Evolutionary conservation across 2,113 vertebrate genomes (phyloP).

Genomic region (Tichodroma muraria): DNA sequence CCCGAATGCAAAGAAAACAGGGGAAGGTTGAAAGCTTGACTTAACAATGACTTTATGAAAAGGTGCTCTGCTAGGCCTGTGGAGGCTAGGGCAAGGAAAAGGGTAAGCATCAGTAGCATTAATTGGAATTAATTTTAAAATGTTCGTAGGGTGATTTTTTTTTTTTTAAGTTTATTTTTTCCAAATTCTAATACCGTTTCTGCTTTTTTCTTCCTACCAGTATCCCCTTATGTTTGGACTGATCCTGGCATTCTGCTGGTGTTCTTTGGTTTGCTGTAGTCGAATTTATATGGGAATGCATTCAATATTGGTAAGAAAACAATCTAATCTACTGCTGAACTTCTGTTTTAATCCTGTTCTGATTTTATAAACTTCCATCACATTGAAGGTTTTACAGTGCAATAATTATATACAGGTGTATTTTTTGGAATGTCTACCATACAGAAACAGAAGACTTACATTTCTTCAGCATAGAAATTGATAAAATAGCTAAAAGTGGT

Average conservation of each 20-base stretch:
- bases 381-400: not conserved
- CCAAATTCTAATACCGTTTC: not conserved
- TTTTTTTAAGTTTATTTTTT: not conserved
- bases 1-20: not conserved
- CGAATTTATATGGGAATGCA: constrained; percentile 99
- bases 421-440: not conserved
- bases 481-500: not conserved
- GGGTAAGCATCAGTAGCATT: not conserved
- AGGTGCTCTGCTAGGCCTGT: not conserved
- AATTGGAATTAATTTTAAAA: not conserved
- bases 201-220: constrained; percentile 62
- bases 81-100: not conserved
- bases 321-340: not conserved
- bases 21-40: not conserved
- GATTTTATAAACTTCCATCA: not conserved
- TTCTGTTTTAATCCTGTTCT: not conserved
- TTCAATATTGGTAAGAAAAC: constrained; percentile 90
- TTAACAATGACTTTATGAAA: not conserved
- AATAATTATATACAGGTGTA: not conserved
- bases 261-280: constrained; percentile 90
- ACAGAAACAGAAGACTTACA: not conserved
- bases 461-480: not conserved
- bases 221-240: constrained; percentile 85
- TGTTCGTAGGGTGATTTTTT: not conserved
- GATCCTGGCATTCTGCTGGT: constrained; percentile 85